Percentiles rank a stretch among this genome's conserved stretches.
Evolutionary conservation across 2,797 vertebrate species (phyloP).

Genomic region (Rhincodon typus): DNA sequence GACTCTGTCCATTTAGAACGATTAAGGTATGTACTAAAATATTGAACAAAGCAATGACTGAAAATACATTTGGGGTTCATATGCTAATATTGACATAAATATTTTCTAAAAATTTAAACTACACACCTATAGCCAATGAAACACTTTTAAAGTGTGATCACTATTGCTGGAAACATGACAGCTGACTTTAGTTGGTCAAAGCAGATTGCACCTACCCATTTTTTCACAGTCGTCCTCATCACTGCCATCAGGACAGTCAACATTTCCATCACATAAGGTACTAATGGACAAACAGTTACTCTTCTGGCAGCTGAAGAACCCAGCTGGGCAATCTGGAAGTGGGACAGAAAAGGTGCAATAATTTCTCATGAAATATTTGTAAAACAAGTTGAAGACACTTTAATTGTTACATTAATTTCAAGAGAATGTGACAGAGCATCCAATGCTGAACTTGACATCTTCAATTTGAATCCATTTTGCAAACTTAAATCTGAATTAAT

Average conservation of each 20-base stretch:
- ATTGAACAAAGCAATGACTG: neutral
- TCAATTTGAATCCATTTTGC: neutral
- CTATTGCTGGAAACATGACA: neutral
- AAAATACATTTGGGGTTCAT: neutral
- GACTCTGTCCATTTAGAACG: neutral
- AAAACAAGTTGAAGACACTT: neutral
- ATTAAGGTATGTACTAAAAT: neutral
- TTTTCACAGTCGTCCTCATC: neutral
- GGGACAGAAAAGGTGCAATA: neutral
- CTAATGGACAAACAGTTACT: neutral
- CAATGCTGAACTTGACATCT: neutral
- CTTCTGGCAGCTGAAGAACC: neutral
- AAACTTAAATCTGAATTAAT: neutral
- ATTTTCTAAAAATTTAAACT: neutral
- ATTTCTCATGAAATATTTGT: neutral
- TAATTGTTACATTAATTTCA: neutral
- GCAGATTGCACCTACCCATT: neutral
- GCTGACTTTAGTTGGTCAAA: neutral
- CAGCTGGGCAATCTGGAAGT: constrained; percentile 2
- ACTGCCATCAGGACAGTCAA: neutral
- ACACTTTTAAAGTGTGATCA: neutral
- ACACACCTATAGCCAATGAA: neutral
- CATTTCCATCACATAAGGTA: constrained; percentile 8
- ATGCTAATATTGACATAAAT: neutral
- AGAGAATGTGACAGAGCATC: neutral